Percentiles rank a stretch among this genome's conserved stretches.
Conservation (phyloP, 1,140 invertebrate genomes). For the Zaprionus tsacasi region DNA sequence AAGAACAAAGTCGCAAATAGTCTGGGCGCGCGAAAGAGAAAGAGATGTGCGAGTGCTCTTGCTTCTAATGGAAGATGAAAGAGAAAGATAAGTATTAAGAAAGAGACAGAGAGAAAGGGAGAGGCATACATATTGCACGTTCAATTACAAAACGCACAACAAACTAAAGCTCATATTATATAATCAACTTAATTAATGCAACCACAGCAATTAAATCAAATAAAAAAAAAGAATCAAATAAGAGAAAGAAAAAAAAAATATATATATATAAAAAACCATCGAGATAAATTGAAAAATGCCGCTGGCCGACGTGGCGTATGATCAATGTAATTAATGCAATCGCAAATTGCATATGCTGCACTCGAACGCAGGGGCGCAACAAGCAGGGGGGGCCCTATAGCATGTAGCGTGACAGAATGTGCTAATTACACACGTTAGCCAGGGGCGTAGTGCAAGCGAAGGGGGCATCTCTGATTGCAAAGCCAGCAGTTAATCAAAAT, state of each 20-base stretch:
- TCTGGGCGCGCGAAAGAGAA: neutral
- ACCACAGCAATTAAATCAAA: slow-evolving; percentile 9
- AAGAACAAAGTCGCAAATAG: slow-evolving; percentile 18
- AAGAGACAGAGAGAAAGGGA: too few species aligned
- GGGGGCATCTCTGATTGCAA: slow-evolving; percentile 43
- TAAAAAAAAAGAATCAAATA: slow-evolving; percentile 6
- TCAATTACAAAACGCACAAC: slow-evolving; percentile 15
- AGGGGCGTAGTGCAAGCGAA: neutral
- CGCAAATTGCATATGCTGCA: slow-evolving; percentile 18
- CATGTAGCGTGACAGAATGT: slow-evolving; percentile 12
- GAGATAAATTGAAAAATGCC: slow-evolving; percentile 2
- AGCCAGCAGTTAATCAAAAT: slow-evolving; percentile 63
- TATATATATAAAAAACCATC: neutral
- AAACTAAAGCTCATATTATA: neutral
- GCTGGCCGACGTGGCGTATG: slow-evolving; percentile 23
- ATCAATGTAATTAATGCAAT: slow-evolving; percentile 33
- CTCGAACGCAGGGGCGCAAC: too few species aligned
- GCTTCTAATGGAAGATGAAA: slow-evolving; percentile 29
- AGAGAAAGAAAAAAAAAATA: neutral
- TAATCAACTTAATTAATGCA: slow-evolving; percentile 21
- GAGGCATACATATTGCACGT: slow-evolving; percentile 10
- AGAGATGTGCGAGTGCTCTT: neutral
- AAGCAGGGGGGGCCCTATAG: neutral
- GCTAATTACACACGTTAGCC: slow-evolving; percentile 35
- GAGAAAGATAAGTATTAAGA: neutral